Evolutionary conservation across 2,797 vertebrate species (phyloP).

Genomic region (Syndactyla subalaris): DNA sequence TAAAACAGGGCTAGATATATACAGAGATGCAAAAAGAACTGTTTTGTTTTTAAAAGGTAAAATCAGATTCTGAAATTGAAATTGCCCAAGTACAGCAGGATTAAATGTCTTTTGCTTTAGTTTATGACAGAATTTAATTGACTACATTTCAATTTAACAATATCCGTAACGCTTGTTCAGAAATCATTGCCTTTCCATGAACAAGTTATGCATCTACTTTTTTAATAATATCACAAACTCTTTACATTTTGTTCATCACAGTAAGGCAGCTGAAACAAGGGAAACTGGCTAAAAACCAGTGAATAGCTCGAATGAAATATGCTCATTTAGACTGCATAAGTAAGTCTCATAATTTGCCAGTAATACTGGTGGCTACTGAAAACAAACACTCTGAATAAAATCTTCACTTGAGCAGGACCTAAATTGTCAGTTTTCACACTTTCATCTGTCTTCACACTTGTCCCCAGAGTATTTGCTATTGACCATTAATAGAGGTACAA

Average conservation of each 20-base stretch:
- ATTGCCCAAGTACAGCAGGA: background rate
- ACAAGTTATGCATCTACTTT: background rate
- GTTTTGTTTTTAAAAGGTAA: background rate
- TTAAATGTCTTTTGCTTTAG: background rate
- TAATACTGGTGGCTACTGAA: background rate
- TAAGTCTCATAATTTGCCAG: background rate
- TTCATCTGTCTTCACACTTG: background rate
- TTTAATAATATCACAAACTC: background rate
- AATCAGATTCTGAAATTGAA: background rate
- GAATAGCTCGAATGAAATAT: background rate
- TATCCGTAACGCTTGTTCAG: background rate
- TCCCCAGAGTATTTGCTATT: background rate
- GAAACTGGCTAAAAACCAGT: background rate
- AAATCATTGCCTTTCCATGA: background rate
- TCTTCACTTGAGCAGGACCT: background rate
- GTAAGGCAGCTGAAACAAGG: background rate
- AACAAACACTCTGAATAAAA: background rate
- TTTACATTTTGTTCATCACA: background rate
- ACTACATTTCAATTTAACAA: background rate
- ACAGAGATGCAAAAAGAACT: background rate
- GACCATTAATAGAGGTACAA: background rate
- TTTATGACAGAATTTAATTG: background rate
- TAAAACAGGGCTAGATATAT: background rate
- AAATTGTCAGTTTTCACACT: background rate
- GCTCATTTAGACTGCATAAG: background rate